phyloP scores from a whole-genome alignment of 2,888 invertebrate species.

The Podotricha telesiphe region DNA sequence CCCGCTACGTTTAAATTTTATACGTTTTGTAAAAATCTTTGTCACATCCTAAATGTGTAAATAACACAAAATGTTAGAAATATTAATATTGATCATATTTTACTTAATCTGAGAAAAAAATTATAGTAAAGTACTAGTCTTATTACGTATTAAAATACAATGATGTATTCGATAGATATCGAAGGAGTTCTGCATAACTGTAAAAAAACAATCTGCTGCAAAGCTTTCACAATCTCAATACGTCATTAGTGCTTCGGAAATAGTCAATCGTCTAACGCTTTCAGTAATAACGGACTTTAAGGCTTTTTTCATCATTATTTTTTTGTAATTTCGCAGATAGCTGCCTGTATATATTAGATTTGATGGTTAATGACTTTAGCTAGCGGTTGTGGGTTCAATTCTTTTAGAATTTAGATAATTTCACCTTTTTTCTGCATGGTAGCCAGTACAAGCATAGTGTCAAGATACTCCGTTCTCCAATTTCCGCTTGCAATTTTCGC shows the following conservation, averaged over 20 bases:
- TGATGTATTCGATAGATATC: neutral
- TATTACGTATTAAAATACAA: neutral
- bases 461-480: no score
- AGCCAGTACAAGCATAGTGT: no score
- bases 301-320: neutral
- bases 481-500: no score
- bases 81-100: no score
- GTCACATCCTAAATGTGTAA: no score
- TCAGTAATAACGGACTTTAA: slow-evolving; percentile 9
- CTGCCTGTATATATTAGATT: no score
- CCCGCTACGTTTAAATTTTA: no score
- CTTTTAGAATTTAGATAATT: neutral
- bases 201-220: no score
- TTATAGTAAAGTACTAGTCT: neutral
- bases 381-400: neutral
- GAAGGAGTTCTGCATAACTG: slow-evolving; percentile 10
- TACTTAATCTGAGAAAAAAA: neutral
- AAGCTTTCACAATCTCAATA: slow-evolving; percentile 24
- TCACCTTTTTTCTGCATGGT: no score
- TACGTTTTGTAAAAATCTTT: no score
- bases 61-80: no score
- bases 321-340: neutral
- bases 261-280: slow-evolving; percentile 27
- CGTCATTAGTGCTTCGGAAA: slow-evolving; percentile 32
- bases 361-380: neutral